Conservation (phyloP, 2,113 vertebrate species). For the Rhineura floridana region DNA sequence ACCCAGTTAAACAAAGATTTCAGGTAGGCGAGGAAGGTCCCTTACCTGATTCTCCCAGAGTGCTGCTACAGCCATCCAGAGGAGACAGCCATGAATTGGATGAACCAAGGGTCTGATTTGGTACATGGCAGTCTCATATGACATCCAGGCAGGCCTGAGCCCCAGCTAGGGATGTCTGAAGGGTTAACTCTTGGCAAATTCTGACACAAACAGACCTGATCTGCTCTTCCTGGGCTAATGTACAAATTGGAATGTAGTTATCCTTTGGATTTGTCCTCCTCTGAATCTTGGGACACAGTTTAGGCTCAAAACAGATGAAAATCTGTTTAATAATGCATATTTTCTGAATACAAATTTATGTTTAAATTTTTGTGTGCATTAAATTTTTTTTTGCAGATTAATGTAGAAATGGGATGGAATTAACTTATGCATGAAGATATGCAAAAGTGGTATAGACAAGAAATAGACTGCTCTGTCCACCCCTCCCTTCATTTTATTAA, state of each 20-base stretch:
- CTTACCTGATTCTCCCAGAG: neutral
- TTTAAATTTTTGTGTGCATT: neutral
- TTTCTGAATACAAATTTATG: neutral
- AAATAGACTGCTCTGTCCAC: neutral
- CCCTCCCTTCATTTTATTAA: neutral
- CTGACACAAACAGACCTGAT: too few relatives aligned
- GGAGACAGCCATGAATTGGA: neutral
- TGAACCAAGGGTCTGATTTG: neutral
- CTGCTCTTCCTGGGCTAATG: too few relatives aligned
- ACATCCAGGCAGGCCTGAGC: neutral
- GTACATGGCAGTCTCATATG: neutral
- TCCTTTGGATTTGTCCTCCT: too few relatives aligned
- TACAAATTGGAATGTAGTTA: too few relatives aligned
- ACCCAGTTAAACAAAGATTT: neutral
- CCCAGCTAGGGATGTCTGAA: neutral
- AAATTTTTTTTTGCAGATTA: neutral
- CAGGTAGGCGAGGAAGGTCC: neutral
- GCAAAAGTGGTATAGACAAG: neutral
- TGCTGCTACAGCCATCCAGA: neutral
- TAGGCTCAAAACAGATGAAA: too few relatives aligned
- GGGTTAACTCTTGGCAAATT: neutral
- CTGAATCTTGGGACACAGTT: too few relatives aligned
- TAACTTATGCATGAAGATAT: neutral
- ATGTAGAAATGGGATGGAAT: neutral
- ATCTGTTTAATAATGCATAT: neutral